These are phyloP conservation scores for Oncorhynchus mykiss DNA, from an alignment of 2,113 vertebrate species.

Conservation along the genomic window DNA sequence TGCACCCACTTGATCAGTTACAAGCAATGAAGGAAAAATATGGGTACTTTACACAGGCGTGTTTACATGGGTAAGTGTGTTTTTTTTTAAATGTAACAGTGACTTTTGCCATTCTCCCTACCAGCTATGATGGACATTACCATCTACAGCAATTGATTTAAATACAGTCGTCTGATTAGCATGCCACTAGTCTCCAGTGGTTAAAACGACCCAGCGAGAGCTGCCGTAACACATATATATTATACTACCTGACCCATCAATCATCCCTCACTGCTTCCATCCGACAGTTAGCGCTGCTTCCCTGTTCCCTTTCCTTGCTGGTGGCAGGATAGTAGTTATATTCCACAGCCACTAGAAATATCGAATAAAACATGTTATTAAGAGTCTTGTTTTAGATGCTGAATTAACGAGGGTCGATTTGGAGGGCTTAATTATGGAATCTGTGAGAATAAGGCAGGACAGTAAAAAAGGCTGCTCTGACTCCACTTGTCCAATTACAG, in stretches of 20 bases:
- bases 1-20: background rate
- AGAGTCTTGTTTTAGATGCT: slow-evolving; percentile 22
- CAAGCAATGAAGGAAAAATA: background rate
- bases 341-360: background rate
- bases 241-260: background rate
- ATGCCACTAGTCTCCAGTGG: background rate
- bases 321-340: background rate
- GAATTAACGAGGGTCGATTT: slow-evolving; percentile 28
- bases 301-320: slow-evolving; percentile 9
- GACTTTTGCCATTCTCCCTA: background rate
- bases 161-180: background rate
- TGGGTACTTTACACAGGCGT: background rate
- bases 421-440: slow-evolving; percentile 22
- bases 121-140: background rate
- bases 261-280: background rate
- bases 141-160: background rate
- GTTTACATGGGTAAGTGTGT: background rate
- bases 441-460: slow-evolving; percentile 24
- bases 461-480: background rate
- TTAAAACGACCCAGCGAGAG: background rate
- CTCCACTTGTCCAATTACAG: background rate
- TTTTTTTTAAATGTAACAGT: background rate
- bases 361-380: slow-evolving; percentile 18
- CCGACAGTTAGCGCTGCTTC: background rate
- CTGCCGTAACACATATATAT: background rate